phyloP scores from a whole-genome alignment of 2,113 vertebrate species.

The Callipepla californica region DNA sequence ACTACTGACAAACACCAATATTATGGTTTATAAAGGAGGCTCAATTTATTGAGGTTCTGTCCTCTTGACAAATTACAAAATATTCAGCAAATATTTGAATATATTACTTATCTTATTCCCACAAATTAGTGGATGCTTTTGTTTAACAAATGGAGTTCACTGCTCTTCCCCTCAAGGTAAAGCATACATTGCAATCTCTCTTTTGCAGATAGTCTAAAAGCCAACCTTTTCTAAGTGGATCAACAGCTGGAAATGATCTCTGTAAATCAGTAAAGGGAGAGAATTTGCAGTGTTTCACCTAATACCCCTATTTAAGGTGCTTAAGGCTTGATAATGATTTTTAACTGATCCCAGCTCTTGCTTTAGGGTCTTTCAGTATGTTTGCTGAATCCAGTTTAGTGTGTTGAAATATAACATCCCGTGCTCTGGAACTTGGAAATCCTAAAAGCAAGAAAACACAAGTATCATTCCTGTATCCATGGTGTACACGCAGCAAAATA shows the following conservation, averaged over 20 bases:
- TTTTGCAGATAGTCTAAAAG: slow-evolving; percentile 28
- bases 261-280: slow-evolving; percentile 28
- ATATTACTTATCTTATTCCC: slow-evolving; percentile 65
- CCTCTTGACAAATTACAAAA: slow-evolving; percentile 77
- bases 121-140: slow-evolving; percentile 67
- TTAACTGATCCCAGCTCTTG: neutral
- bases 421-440: neutral
- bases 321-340: neutral
- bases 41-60: slow-evolving; percentile 47
- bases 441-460: neutral
- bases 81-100: slow-evolving; percentile 81
- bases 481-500: neutral
- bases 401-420: neutral
- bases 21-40: neutral
- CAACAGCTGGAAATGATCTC: slow-evolving; percentile 14
- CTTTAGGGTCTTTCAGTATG: neutral
- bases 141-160: slow-evolving; percentile 78
- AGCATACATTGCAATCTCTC: slow-evolving; percentile 68
- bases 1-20: neutral
- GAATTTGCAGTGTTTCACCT: neutral
- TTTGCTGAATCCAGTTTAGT: neutral
- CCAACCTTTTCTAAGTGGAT: slow-evolving; percentile 30
- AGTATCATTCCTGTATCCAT: neutral
- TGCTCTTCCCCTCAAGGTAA: slow-evolving; percentile 75
- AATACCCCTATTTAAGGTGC: neutral